These are phyloP conservation scores for Xestia c-nigrum DNA, from an alignment of 2,888 invertebrate species.

Conservation along the genomic window DNA sequence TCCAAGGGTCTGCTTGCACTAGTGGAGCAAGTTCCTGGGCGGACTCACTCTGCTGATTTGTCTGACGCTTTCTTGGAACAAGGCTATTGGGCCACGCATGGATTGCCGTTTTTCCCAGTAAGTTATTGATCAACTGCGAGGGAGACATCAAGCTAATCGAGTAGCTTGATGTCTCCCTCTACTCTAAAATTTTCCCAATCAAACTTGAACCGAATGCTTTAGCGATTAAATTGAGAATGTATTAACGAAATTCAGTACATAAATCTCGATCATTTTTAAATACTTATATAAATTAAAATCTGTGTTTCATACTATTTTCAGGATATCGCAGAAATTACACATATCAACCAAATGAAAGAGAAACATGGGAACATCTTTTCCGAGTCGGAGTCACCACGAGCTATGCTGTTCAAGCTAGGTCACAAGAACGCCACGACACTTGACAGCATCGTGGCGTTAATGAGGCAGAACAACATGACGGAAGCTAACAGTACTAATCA, in stretches of 20 bases:
- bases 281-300: background rate
- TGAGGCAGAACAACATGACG: slow-evolving; percentile 85
- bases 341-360: slow-evolving; percentile 81
- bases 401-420: slow-evolving; percentile 80
- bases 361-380: slow-evolving; percentile 82
- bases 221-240: too few species aligned
- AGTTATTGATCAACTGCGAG: slow-evolving; percentile 47
- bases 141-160: too few species aligned
- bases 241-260: background rate
- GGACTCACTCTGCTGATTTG: slow-evolving; percentile 92
- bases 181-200: too few species aligned
- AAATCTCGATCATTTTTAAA: background rate
- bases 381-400: slow-evolving; percentile 81
- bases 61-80: slow-evolving; percentile 91
- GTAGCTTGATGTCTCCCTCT: too few species aligned
- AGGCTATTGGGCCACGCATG: slow-evolving; percentile 94
- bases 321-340: slow-evolving; percentile 83
- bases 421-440: slow-evolving; percentile 83
- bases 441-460: slow-evolving; percentile 81
- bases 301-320: slow-evolving; percentile 65
- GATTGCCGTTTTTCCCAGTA: slow-evolving; percentile 89
- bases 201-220: too few species aligned
- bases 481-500: slow-evolving; percentile 73
- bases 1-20: slow-evolving; percentile 91
- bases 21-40: slow-evolving; percentile 94